These are phyloP conservation scores for Scomber scombrus DNA, from an alignment of 2,113 vertebrate genomes.

Conservation along the genomic window DNA sequence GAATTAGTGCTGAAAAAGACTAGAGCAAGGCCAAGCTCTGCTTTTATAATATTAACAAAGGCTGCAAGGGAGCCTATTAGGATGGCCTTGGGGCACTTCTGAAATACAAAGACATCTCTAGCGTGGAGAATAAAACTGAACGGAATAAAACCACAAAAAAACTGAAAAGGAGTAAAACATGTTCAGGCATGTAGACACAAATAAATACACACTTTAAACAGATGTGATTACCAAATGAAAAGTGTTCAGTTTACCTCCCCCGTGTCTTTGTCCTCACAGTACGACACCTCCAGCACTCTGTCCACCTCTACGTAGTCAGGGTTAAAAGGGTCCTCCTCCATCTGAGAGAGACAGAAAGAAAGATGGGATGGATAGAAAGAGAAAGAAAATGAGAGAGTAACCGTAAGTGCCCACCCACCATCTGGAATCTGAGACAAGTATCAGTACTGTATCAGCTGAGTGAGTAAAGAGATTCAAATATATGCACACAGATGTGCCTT, in stretches of 20 bases:
- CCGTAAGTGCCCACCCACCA: slow-evolving; percentile 71
- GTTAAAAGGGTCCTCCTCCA: slow-evolving; percentile 98
- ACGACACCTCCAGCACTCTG: slow-evolving; percentile 96
- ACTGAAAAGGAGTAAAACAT: slow-evolving; percentile 22
- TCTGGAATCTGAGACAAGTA: slow-evolving; percentile 70
- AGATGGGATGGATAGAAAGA: slow-evolving; percentile 49
- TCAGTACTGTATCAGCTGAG: slow-evolving; percentile 40
- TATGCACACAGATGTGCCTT: slow-evolving; percentile 63
- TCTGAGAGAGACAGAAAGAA: slow-evolving; percentile 81
- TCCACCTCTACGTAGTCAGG: slow-evolving; percentile 99
- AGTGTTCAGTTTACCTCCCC: slow-evolving; percentile 89
- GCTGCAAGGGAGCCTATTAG: slow-evolving; percentile 70
- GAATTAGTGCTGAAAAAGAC: slow-evolving; percentile 68
- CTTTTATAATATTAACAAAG: slow-evolving; percentile 74
- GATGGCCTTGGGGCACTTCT: slow-evolving; percentile 76
- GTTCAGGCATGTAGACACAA: slow-evolving; percentile 9
- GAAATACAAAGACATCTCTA: slow-evolving; percentile 67
- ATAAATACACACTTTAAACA: slow-evolving; percentile 25
- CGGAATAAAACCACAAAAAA: slow-evolving; percentile 34
- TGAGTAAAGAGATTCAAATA: slow-evolving; percentile 51
- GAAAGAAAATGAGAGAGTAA: slow-evolving; percentile 51
- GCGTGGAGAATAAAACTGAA: slow-evolving; percentile 52
- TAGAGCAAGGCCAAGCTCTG: slow-evolving; percentile 53
- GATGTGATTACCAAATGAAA: slow-evolving; percentile 56
- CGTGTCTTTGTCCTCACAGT: slow-evolving; percentile 98